Evolutionary conservation across 2,113 vertebrate species (phyloP), one percentile per base, ranked within the genome.

Genomic region (Elaphurus davidianus): DNA sequence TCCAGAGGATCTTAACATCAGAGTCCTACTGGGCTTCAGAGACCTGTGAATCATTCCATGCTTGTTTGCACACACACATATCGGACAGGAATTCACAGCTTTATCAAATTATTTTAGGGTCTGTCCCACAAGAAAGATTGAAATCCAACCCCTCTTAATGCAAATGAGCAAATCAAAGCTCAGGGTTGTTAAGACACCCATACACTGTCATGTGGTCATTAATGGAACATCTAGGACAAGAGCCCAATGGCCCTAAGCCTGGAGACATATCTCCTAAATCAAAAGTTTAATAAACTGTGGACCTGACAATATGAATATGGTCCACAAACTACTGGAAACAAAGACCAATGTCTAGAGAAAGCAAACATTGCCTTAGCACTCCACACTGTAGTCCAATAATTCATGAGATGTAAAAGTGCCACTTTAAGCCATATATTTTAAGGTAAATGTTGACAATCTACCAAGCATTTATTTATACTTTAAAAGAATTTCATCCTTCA

Each of bases 401-500:
- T 91, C 40, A 28, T 6, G 7, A 92, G 60, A 95, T 59, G 7
- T 82, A 71, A 96, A 47, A 84, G 57, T 78, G 14, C 47, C 79
- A 94, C 33, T 52, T 90, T 43, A 62, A 43, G 36, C 40, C 81
- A 87, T 59, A 79, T 64, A 92, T 57, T 95, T 88, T 55, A 92
- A 96, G 43, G 57, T 45, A 94, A 90, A 88, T 83, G 17, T 62
- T 97, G 91, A 87, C 17, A 71, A 12, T 43, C n/a, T 28, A 84
- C 74, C 47, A 87, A 74, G 28, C 36, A 64, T 62, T 85, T 93
- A 79, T 93, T 91, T 96, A 79, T 84, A 94, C 21, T 94, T 57
- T 57, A 62, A 96, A 98, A 97, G 55, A 96, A 96, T 97, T 92
- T 11, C 84, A 91, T 90, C 21, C 57, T 97, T 97, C 95, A 94